Evolutionary conservation across 2,113 vertebrate genomes (phyloP), one percentile per base, ranked within the genome.

Genomic region (Oenanthe melanoleuca): DNA sequence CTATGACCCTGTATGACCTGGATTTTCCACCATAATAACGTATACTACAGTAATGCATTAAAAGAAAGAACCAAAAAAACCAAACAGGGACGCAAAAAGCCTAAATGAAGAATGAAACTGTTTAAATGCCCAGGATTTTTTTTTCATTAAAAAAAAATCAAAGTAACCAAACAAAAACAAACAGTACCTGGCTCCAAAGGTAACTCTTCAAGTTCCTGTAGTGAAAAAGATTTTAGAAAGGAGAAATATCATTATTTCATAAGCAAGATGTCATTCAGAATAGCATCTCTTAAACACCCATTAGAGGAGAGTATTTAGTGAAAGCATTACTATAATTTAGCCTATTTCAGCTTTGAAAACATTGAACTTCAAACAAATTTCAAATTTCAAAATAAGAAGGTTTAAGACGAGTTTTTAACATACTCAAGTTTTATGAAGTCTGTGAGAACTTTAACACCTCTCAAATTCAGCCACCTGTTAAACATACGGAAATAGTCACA

Each of bases 121-220:
- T 64, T 83, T 74, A 85, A 94, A 91, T 9, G 38, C 74, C 53
- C 52, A 92, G 69, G 25, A 16, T 65, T 38, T 89, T 71, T 67
- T 50, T 95, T 74, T 34, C 49, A 55, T 63, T 34, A 75, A 40
- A 28, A 5, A 18, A 16, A 8, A 40, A 72, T 12, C 28, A 34
- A 24, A 45, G 6, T 15, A 81, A 49, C 12, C n/a, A 44, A 33
- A 61, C 3, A 42, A 52, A 71, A 78, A 20, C 24, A 90, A 80
- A 95, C 98, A 98, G 98, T 99, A 99, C 99, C 99, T 99, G 98
- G 98, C 96, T 98, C 98, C 97, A 97, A 97, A 50, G 97, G 97
- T 14, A 95, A 73, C 33, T 98, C 98, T 84, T 98, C 98, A 82
- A 93, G 95, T 31, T 98, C 98, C 98, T 98, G 90, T 56, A 89